phyloP scores from a whole-genome alignment of 1,140 invertebrate genomes.

The Campoletis sonorensis region DNA sequence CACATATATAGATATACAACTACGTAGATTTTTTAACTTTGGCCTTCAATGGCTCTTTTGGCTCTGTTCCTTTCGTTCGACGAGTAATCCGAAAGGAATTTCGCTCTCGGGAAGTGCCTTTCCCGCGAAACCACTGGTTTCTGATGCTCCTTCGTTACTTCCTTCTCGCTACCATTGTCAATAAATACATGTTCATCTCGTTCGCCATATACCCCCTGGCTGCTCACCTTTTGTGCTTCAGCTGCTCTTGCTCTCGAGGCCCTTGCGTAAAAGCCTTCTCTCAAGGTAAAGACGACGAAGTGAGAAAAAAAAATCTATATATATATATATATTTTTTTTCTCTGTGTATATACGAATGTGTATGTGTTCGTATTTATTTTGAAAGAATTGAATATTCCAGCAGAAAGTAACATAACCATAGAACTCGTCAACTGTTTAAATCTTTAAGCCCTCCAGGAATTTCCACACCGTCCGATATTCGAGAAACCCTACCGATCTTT shows the following conservation, averaged over 20 bases:
- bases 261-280: constrained; percentile 38
- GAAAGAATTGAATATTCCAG: neutral
- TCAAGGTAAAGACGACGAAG: neutral
- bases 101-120: constrained; percentile 58
- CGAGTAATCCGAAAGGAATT: constrained; percentile 62
- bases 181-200: constrained; percentile 11
- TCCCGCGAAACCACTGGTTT: constrained; percentile 42
- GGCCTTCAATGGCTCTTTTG: constrained; percentile 30
- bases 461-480: neutral
- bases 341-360: neutral
- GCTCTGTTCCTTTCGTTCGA: constrained; percentile 21
- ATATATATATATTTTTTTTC: no score
- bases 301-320: no score
- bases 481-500: no score
- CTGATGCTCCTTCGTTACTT: constrained; percentile 41
- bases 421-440: neutral
- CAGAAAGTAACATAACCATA: neutral
- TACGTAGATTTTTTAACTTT: neutral
- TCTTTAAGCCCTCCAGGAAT: neutral
- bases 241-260: neutral
- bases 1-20: neutral
- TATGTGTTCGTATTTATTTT: neutral
- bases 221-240: constrained; percentile 7
- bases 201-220: neutral
- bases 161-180: constrained; percentile 32